These are phyloP conservation scores for Dendroctonus ponderosae DNA, from an alignment of 1,140 invertebrate genomes.

Conservation along the genomic window DNA sequence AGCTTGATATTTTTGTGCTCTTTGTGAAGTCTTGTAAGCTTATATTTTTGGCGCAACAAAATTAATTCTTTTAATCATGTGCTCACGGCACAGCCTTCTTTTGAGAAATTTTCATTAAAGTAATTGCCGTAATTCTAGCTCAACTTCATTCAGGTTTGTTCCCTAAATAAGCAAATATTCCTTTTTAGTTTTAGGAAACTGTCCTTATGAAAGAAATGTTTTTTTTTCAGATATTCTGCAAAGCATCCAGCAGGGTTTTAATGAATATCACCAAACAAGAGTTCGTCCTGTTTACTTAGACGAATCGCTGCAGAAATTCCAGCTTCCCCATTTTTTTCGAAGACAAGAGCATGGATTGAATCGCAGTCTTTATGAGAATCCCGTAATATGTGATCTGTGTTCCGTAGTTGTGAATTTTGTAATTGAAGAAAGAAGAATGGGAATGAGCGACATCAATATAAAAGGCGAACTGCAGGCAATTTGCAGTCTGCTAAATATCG, in stretches of 20 bases:
- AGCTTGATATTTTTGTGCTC: no score
- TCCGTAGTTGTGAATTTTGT: slow-evolving; percentile 13
- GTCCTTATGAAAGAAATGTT: no score
- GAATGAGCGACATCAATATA: slow-evolving; percentile 8
- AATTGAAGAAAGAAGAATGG: slow-evolving; percentile 16
- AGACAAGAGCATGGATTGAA: slow-evolving; percentile 10
- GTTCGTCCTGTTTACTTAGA: slow-evolving; percentile 18
- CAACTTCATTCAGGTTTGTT: no score
- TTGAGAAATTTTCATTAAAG: no score
- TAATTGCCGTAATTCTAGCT: no score
- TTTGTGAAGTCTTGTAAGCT: no score
- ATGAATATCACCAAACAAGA: slow-evolving; percentile 19
- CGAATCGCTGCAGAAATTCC: slow-evolving; percentile 9
- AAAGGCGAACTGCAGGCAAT: background rate
- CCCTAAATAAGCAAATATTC: no score
- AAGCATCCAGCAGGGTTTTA: slow-evolving; percentile 14
- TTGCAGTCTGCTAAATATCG: slow-evolving; percentile 19
- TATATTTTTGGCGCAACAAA: no score
- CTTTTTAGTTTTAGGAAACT: no score
- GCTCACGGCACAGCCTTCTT: no score
- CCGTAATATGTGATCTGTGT: slow-evolving; percentile 21
- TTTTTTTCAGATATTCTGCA: slow-evolving; percentile 10
- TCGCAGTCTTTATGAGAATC: slow-evolving; percentile 2
- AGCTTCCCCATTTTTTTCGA: slow-evolving; percentile 28
- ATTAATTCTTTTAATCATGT: no score